Percentiles rank a stretch among this genome's conserved stretches.
phyloP scores from a whole-genome alignment of 2,888 invertebrate species.

The Rutpela maculata region DNA sequence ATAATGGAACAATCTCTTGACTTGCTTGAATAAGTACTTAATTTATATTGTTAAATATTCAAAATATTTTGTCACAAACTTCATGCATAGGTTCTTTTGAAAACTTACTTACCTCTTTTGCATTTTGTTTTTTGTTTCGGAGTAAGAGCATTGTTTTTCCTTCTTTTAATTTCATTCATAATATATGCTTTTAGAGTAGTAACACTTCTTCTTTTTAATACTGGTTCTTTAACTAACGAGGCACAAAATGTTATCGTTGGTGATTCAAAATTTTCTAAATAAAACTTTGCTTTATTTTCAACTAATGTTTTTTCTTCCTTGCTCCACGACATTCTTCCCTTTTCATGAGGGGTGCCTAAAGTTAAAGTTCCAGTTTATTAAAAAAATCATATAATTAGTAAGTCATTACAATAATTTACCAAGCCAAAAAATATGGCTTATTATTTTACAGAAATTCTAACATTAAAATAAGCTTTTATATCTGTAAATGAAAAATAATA shows the following conservation, averaged over 20 bases:
- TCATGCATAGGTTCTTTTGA: neutral
- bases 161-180: slow-evolving; percentile 38
- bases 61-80: too few relatives aligned
- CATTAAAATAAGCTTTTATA: neutral
- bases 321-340: slow-evolving; percentile 29
- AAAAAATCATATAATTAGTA: slow-evolving; percentile 10
- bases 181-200: slow-evolving; percentile 31
- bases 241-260: slow-evolving; percentile 34
- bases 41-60: too few relatives aligned
- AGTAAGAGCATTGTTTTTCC: slow-evolving; percentile 5
- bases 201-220: slow-evolving; percentile 33
- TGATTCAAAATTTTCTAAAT: slow-evolving; percentile 36
- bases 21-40: too few relatives aligned
- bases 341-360: slow-evolving; percentile 11
- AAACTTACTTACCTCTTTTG: slow-evolving; percentile 31
- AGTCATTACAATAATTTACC: slow-evolving; percentile 4
- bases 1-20: too few relatives aligned
- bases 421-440: neutral
- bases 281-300: slow-evolving; percentile 32
- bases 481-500: slow-evolving; percentile 1
- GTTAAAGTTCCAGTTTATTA: neutral
- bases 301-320: slow-evolving; percentile 34
- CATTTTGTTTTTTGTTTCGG: slow-evolving; percentile 32
- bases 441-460: too few relatives aligned
- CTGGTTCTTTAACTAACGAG: slow-evolving; percentile 28